These are phyloP conservation scores for Amiota mariae DNA, from an alignment of 2,888 invertebrate genomes.

Conservation along the genomic window DNA sequence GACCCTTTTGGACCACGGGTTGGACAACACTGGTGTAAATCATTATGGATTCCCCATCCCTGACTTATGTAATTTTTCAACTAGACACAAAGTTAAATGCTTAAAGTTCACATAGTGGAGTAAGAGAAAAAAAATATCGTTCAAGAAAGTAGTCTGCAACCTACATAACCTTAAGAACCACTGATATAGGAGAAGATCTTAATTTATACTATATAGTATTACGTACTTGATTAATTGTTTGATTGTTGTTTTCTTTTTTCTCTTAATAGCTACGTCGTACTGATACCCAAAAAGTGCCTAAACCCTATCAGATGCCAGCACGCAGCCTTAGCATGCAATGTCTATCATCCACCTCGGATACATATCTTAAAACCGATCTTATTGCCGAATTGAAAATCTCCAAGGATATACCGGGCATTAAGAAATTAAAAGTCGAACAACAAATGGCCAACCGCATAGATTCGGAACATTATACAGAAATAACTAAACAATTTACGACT, in stretches of 20 bases:
- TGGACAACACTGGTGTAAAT: no score
- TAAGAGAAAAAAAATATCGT: no score
- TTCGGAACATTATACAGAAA: constrained; percentile 87
- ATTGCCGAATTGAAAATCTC: constrained; percentile 95
- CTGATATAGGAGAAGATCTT: background rate
- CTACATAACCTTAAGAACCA: background rate
- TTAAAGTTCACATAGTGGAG: no score
- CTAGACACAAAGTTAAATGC: no score
- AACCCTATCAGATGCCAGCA: constrained; percentile 88
- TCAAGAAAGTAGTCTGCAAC: no score
- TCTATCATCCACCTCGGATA: constrained; percentile 79
- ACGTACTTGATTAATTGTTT: background rate
- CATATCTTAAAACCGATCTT: constrained; percentile 87
- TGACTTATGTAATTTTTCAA: no score
- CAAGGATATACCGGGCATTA: constrained; percentile 93
- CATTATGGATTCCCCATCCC: no score
- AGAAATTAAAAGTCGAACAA: constrained; percentile 92
- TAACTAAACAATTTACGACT: constrained; percentile 87
- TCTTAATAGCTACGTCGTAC: constrained; percentile 79
- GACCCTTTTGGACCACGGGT: no score
- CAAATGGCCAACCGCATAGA: constrained; percentile 88
- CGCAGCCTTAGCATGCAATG: constrained; percentile 85
- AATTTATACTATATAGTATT: background rate
- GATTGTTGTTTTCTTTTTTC: background rate
- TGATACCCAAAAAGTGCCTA: constrained; percentile 81